Conservation (phyloP, 2,797 vertebrate species). For the Sebastiscus albofasciatus region DNA sequence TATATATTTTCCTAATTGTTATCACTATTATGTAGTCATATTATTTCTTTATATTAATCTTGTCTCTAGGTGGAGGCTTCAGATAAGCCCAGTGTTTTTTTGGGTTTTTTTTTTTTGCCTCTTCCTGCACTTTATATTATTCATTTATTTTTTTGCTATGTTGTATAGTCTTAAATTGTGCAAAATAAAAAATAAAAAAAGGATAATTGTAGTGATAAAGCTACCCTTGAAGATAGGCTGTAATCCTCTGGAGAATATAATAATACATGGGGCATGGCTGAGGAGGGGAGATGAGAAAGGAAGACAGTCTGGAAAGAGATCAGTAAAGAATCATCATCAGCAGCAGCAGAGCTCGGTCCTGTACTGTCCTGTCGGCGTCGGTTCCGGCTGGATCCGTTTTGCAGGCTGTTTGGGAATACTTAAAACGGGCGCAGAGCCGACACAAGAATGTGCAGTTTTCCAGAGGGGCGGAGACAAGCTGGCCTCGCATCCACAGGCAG, state of each 20-base stretch:
- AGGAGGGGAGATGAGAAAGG: background rate
- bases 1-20: too few relatives aligned
- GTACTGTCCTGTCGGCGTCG: conserved; percentile 32
- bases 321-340: background rate
- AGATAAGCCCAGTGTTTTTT: too few relatives aligned
- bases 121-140: too few relatives aligned
- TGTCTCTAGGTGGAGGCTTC: too few relatives aligned
- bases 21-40: too few relatives aligned
- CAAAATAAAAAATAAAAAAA: too few relatives aligned
- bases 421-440: conserved; percentile 54
- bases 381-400: conserved; percentile 49
- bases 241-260: background rate
- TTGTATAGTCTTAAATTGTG: too few relatives aligned
- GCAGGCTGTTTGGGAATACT: conserved; percentile 55
- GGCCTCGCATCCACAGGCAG: conserved; percentile 54
- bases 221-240: background rate
- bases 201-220: background rate
- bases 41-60: too few relatives aligned
- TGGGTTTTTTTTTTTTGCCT: too few relatives aligned
- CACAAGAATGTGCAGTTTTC: conserved; percentile 76
- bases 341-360: background rate
- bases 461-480: conserved; percentile 79
- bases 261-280: background rate
- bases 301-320: background rate
- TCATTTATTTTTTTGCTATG: too few relatives aligned